Evolutionary conservation across 2,797 vertebrate species (phyloP), one percentile per base, ranked within the genome.

Genomic region (Kryptolebias ocellatus): DNA sequence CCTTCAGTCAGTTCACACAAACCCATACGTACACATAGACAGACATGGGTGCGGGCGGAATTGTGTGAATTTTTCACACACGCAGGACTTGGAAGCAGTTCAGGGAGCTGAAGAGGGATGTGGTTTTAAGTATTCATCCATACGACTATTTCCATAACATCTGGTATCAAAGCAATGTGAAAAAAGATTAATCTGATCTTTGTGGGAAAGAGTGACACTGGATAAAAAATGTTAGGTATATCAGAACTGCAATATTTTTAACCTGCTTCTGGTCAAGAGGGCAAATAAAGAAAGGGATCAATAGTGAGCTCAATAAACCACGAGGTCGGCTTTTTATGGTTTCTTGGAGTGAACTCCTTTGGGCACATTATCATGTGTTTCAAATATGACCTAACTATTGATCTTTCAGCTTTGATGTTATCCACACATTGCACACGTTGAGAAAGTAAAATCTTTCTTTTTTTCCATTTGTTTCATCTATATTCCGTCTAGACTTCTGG

Each of bases 91-190:
- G 83, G 76, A 86, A 64, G 59, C 49, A 54, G 66, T 78, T 83
- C 75, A 77, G 62, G 58, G 39, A 72, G 68, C 78, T 58, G 60
- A 63, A 60, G 66, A 78, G 45, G 39, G 55, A 81, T 85, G 73
- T 62, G 72, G 66, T 85, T 89, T 83, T 65, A 68, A 70, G 64
- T 60, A 63, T 78, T 73, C 57, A 58, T 66, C 72, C 69, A 60
- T 17, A 64, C 74, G 71, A 78, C 76, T 85, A 89, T 85, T 83
- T 72, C 60, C 74, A 84, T 79, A 83, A 84, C 80, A 88, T 85
- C 69, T 84, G 72, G 67, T 59, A 81, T 78, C 29, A 84, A 83
- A 89, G 83, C 64, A 58, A 34, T 54, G 55, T 58, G 61, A 54
- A 54, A 70, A 78, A 71, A 66, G 37, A 28, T 60, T 49, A 74